These are phyloP conservation scores for Brienomyrus brachyistius DNA, from an alignment of 2,113 vertebrate species.

Conservation along the genomic window DNA sequence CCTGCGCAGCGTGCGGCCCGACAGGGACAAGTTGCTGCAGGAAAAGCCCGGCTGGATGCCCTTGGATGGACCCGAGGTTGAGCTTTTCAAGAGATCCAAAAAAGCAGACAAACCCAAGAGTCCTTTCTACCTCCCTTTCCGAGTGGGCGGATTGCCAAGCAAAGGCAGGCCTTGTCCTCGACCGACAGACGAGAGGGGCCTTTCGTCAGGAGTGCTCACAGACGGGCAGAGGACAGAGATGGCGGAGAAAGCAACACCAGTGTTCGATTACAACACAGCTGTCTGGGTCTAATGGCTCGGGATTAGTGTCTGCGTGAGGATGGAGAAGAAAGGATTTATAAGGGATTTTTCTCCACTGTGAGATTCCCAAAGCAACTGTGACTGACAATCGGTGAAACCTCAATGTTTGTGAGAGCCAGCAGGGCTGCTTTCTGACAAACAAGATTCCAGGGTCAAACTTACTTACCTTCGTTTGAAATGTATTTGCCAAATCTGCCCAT, in stretches of 20 bases:
- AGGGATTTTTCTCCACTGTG: background rate
- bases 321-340: background rate
- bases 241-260: conserved; percentile 53
- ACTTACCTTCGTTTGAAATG: background rate
- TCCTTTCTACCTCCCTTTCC: conserved; percentile 73
- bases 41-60: conserved; percentile 85
- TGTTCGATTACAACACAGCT: conserved; percentile 89
- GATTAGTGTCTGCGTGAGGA: background rate
- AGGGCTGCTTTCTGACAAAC: conserved; percentile 8
- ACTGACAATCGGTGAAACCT: conserved; percentile 27
- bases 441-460: conserved; percentile 20
- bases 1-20: conserved; percentile 80
- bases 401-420: conserved; percentile 14
- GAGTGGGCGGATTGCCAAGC: conserved; percentile 56
- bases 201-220: conserved; percentile 47
- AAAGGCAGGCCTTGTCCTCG: conserved; percentile 56
- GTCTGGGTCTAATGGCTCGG: conserved; percentile 80
- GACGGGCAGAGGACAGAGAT: conserved; percentile 50
- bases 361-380: conserved; percentile 3
- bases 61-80: conserved; percentile 51
- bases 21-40: conserved; percentile 83
- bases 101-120: conserved; percentile 70
- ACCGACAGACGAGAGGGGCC: conserved; percentile 35
- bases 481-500: background rate
- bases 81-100: conserved; percentile 75